A percentile compares a stretch with the other conserved stretches of the same genome.
These are phyloP conservation scores for Onychomys torridus DNA, from an alignment of 2,797 vertebrate genomes.

Conservation along the genomic window DNA sequence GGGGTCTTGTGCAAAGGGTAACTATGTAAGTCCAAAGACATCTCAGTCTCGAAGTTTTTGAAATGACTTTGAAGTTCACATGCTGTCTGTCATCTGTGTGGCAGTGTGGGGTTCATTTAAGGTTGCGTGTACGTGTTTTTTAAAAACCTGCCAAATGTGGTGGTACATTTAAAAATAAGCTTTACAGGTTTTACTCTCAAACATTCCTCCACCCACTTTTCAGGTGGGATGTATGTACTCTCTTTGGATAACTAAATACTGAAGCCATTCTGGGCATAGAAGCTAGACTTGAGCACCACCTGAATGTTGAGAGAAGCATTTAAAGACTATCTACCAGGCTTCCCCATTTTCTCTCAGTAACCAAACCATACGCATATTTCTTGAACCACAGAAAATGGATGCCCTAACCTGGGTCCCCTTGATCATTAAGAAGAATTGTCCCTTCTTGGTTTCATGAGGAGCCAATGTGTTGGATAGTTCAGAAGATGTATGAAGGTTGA, in stretches of 20 bases:
- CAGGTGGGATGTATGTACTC: not conserved
- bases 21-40: not conserved
- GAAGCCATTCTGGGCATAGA: not conserved
- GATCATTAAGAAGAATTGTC: not conserved
- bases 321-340: not conserved
- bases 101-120: not conserved
- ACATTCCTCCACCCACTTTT: not conserved
- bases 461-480: not conserved
- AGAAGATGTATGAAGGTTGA: not conserved
- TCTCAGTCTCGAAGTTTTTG: not conserved
- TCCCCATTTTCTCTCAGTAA: not conserved
- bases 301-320: not conserved
- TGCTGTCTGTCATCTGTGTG: not conserved
- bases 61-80: not conserved
- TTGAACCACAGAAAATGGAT: not conserved
- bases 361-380: not conserved
- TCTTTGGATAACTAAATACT: slow-evolving; percentile 8
- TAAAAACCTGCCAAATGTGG: not conserved
- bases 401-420: not conserved
- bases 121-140: not conserved
- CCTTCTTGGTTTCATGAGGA: slow-evolving; percentile 26
- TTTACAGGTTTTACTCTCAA: not conserved
- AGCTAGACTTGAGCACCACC: not conserved
- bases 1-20: not conserved
- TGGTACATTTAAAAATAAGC: not conserved